Percentiles rank a stretch among this genome's conserved stretches.
Evolutionary conservation across 1,140 invertebrate species (phyloP).

Genomic region (Rhyacophila brunnea): DNA sequence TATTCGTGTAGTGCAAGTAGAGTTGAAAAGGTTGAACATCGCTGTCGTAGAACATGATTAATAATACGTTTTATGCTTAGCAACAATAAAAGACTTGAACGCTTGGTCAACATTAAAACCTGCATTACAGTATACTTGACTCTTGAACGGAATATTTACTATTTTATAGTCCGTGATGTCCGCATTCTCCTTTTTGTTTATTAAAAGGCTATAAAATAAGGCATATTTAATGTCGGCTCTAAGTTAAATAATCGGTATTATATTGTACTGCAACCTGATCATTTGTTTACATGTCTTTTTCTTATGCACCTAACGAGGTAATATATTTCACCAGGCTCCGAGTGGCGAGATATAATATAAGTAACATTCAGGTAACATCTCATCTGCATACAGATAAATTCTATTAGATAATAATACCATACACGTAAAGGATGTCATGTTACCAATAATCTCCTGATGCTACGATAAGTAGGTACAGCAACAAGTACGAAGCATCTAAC

Average conservation of each 20-base stretch:
- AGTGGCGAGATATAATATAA: too few relatives aligned
- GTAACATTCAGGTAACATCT: not conserved
- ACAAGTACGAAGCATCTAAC: too few relatives aligned
- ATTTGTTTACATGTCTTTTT: not conserved
- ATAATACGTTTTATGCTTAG: too few relatives aligned
- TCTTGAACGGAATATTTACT: not conserved
- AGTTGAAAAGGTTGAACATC: too few relatives aligned
- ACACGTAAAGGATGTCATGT: too few relatives aligned
- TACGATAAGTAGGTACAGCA: too few relatives aligned
- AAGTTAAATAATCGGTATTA: not conserved
- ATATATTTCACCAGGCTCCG: too few relatives aligned
- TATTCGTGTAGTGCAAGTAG: too few relatives aligned
- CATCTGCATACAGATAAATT: too few relatives aligned
- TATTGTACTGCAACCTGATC: not conserved
- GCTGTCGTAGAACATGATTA: too few relatives aligned
- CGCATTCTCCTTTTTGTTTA: conserved; percentile 2
- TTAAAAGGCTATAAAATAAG: not conserved
- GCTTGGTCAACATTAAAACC: not conserved
- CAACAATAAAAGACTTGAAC: not conserved
- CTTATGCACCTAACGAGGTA: not conserved
- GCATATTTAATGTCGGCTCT: not conserved
- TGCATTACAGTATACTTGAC: not conserved
- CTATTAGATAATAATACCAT: too few relatives aligned
- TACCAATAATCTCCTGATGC: too few relatives aligned
- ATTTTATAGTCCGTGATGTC: not conserved